Percentiles rank a stretch among this genome's conserved stretches.
Evolutionary conservation across 2,797 vertebrate species (phyloP).

Genomic region (Hylomyscus alleni): DNA sequence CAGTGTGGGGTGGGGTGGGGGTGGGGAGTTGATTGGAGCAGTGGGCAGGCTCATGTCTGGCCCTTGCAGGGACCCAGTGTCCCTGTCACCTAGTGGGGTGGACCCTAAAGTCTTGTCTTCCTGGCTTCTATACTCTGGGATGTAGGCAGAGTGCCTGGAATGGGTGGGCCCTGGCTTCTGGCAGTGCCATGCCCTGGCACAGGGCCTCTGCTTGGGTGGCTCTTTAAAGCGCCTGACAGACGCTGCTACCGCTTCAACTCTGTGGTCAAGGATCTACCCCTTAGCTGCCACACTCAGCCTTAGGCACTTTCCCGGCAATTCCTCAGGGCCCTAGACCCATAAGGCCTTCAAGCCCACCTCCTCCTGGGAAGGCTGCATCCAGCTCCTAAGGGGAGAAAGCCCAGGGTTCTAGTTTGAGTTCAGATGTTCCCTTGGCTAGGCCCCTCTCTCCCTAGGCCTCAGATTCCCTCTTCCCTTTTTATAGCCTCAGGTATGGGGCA

Average conservation of each 20-base stretch:
- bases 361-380: not conserved
- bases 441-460: not conserved
- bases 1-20: not conserved
- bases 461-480: not conserved
- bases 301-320: not conserved
- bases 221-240: conserved; percentile 51
- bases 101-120: not conserved
- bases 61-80: not conserved
- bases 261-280: not conserved
- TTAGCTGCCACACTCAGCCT: not conserved
- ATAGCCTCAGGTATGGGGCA: not conserved
- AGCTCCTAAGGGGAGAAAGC: not conserved
- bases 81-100: not conserved
- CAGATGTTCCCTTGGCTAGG: not conserved
- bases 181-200: not conserved
- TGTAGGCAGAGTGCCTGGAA: not conserved
- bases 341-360: not conserved
- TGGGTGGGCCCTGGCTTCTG: not conserved
- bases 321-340: not conserved
- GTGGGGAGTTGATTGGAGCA: not conserved
- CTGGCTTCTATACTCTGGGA: not conserved
- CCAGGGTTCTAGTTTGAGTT: not conserved
- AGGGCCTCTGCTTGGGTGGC: not conserved
- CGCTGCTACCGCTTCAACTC: not conserved
- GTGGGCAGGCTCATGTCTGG: not conserved